A percentile compares a stretch with the other conserved stretches of the same genome.
phyloP scores from a whole-genome alignment of 2,113 vertebrate species.

The Anser brachyrhynchus region DNA sequence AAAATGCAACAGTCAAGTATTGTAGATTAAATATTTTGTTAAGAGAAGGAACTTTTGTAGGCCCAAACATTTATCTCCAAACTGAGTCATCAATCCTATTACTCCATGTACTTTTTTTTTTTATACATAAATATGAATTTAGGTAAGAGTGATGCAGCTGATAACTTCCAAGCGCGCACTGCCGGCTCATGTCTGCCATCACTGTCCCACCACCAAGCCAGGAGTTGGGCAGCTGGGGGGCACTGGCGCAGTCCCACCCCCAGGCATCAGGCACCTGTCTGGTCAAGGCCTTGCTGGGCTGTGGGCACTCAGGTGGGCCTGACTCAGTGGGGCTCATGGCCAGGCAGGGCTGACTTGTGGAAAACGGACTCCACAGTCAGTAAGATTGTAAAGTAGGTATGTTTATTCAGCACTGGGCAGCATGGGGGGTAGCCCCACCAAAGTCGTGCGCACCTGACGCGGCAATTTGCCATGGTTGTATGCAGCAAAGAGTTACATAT shows the following conservation, averaged over 20 bases:
- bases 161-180: neutral
- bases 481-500: no score
- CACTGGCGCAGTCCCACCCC: no score
- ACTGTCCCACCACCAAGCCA: fast-evolving
- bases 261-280: neutral
- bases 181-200: no score
- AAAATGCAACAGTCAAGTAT: neutral
- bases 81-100: neutral
- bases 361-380: no score
- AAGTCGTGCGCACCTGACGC: no score
- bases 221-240: neutral
- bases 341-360: neutral
- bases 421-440: no score
- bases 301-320: neutral
- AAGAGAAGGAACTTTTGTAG: neutral
- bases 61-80: neutral
- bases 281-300: no score
- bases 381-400: no score
- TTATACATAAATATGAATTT: neutral
- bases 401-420: no score
- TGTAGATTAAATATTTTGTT: neutral
- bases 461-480: no score
- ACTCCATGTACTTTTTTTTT: neutral
- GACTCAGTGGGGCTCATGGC: neutral
- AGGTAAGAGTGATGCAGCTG: neutral